Percentiles rank a stretch among this genome's conserved stretches.
These are phyloP conservation scores for Drosophila histrio DNA, from an alignment of 2,888 invertebrate species.

Conservation along the genomic window DNA sequence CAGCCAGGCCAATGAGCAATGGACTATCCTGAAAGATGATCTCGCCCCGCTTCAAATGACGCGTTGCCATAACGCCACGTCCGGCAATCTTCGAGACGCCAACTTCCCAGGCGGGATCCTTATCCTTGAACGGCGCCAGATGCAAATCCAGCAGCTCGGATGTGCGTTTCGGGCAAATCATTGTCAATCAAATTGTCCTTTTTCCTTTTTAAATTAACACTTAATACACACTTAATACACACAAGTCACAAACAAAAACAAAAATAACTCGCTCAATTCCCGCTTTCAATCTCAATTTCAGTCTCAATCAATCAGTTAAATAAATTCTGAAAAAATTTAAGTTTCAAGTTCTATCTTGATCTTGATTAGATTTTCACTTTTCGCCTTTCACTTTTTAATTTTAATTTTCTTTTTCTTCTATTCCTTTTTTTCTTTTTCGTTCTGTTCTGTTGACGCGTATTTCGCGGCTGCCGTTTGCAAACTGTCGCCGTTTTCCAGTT, in stretches of 20 bases:
- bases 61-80: constrained; percentile 89
- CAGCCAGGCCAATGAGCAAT: constrained; percentile 88
- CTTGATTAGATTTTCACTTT: constrained; percentile 1
- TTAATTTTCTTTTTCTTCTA: neutral
- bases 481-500: constrained; percentile 83
- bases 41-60: constrained; percentile 88
- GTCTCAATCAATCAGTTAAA: neutral
- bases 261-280: constrained; percentile 8
- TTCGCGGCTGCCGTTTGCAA: constrained; percentile 78
- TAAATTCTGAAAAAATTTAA: neutral
- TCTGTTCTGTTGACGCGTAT: constrained; percentile 49
- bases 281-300: neutral
- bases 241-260: constrained; percentile 34
- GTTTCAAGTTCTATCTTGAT: neutral
- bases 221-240: constrained; percentile 10
- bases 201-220: neutral
- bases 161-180: constrained; percentile 83
- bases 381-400: neutral
- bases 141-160: constrained; percentile 80
- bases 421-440: neutral
- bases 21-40: constrained; percentile 90
- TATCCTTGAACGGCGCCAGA: constrained; percentile 81
- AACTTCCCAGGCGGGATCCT: constrained; percentile 86
- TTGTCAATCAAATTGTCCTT: too few species aligned
- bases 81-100: constrained; percentile 87